Evolutionary conservation across 2,113 vertebrate species (phyloP).

Genomic region (Albula goreensis): DNA sequence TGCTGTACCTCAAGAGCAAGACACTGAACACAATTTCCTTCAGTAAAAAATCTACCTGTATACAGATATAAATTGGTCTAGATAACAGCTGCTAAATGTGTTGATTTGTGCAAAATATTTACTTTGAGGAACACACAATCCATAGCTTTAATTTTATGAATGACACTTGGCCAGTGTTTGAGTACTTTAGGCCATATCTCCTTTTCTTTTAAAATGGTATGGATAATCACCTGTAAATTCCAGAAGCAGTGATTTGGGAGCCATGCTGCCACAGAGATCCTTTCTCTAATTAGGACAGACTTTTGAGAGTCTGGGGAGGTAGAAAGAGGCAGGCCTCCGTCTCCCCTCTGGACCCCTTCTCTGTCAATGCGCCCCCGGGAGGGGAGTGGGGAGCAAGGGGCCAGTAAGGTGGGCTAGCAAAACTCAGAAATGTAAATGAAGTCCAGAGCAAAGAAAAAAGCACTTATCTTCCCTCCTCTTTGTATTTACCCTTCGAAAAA

Average conservation of each 20-base stretch:
- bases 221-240: neutral
- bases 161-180: neutral
- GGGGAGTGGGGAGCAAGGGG: neutral
- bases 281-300: neutral
- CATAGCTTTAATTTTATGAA: neutral
- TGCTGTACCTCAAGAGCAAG: too few relatives aligned
- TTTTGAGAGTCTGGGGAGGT: neutral
- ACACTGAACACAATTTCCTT: too few relatives aligned
- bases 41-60: too few relatives aligned
- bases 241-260: neutral
- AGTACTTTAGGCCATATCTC: neutral
- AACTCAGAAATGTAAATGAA: slow-evolving; percentile 65
- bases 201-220: neutral
- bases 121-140: neutral
- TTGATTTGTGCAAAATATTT: too few relatives aligned
- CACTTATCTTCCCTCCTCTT: slow-evolving; percentile 30
- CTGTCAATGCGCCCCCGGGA: neutral
- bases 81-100: too few relatives aligned
- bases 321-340: neutral
- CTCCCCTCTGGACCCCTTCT: neutral
- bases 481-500: slow-evolving; percentile 46
- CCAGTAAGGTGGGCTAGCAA: slow-evolving; percentile 49
- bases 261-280: neutral
- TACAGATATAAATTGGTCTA: too few relatives aligned
- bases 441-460: slow-evolving; percentile 47